Conservation (phyloP, 2,797 vertebrate genomes). For the Nothura maculosa region DNA sequence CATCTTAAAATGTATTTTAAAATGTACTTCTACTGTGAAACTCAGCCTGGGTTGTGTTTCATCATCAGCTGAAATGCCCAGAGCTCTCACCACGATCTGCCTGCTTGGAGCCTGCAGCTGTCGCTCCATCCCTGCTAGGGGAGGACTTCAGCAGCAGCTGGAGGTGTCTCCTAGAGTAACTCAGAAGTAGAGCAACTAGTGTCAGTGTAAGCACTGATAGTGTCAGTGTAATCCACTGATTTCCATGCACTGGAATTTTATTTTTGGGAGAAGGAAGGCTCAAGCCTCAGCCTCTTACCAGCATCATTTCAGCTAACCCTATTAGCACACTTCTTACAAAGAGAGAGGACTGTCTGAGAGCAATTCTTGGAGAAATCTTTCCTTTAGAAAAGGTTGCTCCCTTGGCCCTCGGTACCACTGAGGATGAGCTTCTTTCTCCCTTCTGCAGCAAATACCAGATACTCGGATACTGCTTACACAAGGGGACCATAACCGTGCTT, state of each 20-base stretch:
- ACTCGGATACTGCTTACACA: neutral
- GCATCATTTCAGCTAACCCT: neutral
- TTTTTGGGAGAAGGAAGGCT: neutral
- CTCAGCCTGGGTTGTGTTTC: neutral
- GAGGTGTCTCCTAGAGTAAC: conserved; percentile 17
- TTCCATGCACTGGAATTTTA: conserved; percentile 7
- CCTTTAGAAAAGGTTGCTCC: neutral
- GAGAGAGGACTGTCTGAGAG: neutral
- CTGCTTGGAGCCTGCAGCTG: neutral
- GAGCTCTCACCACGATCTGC: neutral
- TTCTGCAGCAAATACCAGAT: neutral
- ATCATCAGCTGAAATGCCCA: neutral
- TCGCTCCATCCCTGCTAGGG: neutral
- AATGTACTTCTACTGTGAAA: neutral
- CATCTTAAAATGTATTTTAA: neutral
- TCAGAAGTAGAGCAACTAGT: neutral
- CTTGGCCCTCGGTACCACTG: neutral
- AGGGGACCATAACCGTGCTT: neutral
- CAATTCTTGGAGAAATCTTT: neutral
- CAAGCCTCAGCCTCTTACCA: neutral
- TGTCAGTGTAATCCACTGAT: conserved; percentile 15
- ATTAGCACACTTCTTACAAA: neutral
- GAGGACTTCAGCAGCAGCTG: conserved; percentile 22
- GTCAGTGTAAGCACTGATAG: conserved; percentile 14
- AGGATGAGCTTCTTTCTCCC: neutral